Base-by-base conservation (phyloP, 2,888 invertebrate genomes). In the Myopa testacea region DNA sequence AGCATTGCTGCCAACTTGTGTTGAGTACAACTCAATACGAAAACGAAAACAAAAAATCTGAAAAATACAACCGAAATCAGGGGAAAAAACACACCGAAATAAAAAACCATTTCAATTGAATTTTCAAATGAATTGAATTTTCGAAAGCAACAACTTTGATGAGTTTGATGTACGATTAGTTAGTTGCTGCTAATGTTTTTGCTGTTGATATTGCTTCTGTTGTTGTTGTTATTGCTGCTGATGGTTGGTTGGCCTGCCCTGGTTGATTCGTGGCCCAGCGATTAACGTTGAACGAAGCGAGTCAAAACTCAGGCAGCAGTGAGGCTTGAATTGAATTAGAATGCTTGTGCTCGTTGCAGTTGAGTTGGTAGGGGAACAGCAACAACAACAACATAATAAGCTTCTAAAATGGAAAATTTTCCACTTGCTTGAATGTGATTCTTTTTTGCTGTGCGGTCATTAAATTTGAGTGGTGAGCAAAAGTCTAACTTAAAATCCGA, bases 101-200 rank as follows among this genome's bases (percentile, higher is more conserved):
- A 45, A 67, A 34, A 65, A 65, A 67, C 16, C 37, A 67, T 16
- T 75, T 40, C 75, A 75, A 75, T 75, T 75, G 67, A 75, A 67
- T 69, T 67, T 45, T 63, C 60, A 70, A 76, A 69, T 76, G 62
- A 71, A 71, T 77, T 77, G 77, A 72, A 77, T 70, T 77, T 72
- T 40, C 55, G 65, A 71, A 71, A 55, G 72, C 77, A 77, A 65
- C 77, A 77, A 77, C 71, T 77, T 72, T 77, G 72, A 72, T 77
- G 72, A 67, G 77, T 77, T 72, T 77, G 72, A 71, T 69, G 68
- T 75, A 58, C 68, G 75, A 75, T 70, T 70, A 55, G 75, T 75
- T 75, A 6, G 60, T 19, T 55, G 55, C 14, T 55, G 55, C 14
- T 63, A 2, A 19, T 60, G 60, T 60, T 60, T 10, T 60, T 60